Evolutionary conservation across 2,113 vertebrate species (phyloP).

Genomic region (Alethe diademata): DNA sequence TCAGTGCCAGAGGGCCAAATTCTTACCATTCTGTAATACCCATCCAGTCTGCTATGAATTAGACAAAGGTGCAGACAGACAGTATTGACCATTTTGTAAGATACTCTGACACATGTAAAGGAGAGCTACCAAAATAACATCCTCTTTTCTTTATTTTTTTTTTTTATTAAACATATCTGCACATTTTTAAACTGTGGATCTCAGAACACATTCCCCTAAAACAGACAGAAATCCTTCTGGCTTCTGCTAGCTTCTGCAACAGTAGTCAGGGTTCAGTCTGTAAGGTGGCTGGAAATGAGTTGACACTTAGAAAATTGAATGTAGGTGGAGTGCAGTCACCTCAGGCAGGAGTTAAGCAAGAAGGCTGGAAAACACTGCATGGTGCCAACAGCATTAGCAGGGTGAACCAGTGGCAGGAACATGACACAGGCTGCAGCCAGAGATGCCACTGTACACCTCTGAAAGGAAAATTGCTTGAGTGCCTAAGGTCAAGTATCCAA

Average conservation of each 20-base stretch:
- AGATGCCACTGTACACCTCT: background rate
- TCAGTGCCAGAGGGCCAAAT: background rate
- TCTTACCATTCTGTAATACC: background rate
- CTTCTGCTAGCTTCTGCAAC: background rate
- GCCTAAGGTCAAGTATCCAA: background rate
- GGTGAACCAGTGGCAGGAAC: background rate
- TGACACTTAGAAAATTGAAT: background rate
- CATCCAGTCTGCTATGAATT: background rate
- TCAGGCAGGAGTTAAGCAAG: background rate
- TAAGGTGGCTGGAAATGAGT: background rate
- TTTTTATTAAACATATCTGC: background rate
- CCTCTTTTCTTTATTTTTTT: background rate
- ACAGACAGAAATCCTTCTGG: background rate
- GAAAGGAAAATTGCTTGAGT: background rate
- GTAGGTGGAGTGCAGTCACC: background rate
- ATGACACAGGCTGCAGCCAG: background rate
- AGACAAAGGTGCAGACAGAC: background rate
- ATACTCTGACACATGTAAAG: background rate
- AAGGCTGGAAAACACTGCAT: background rate
- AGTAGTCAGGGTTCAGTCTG: background rate
- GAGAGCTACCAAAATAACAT: background rate
- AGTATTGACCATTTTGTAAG: background rate
- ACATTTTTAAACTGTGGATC: background rate
- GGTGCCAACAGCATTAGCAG: background rate
- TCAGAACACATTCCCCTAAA: background rate